phyloP scores from a whole-genome alignment of 2,113 vertebrate genomes.

The Suncus etruscus region DNA sequence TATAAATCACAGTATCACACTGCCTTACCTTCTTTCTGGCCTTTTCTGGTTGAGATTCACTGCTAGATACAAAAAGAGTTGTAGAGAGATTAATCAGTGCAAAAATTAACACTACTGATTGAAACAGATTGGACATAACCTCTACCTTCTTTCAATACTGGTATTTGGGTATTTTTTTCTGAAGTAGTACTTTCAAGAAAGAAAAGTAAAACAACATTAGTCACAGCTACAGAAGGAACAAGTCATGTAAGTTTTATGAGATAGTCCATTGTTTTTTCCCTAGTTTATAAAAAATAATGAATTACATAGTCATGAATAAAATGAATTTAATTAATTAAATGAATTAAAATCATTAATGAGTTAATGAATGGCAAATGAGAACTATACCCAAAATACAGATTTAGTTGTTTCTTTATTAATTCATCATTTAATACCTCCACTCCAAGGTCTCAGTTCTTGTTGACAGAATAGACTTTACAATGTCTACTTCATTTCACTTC shows the following conservation, averaged over 20 bases:
- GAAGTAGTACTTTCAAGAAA: constrained; percentile 7
- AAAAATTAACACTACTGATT: constrained; percentile 17
- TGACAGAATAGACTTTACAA: background rate
- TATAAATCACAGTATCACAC: background rate
- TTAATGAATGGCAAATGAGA: background rate
- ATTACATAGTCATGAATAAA: no score
- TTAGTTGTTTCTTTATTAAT: background rate
- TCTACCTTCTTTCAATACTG: background rate
- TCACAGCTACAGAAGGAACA: background rate
- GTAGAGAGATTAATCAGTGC: background rate
- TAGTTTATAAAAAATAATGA: background rate
- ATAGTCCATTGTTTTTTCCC: background rate
- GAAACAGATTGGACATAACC: background rate
- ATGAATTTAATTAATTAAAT: no score
- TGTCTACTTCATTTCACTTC: background rate
- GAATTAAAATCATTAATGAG: background rate
- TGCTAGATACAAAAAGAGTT: background rate
- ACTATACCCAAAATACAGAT: background rate
- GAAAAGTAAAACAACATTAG: background rate
- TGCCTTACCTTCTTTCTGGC: background rate
- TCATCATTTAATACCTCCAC: background rate
- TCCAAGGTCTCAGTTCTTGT: background rate
- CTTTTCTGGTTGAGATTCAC: background rate
- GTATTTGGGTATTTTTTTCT: background rate
- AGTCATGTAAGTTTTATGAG: background rate